Evolutionary conservation across 2,113 vertebrate genomes (phyloP).

Genomic region (western clawed frog (Xenopus tropicalis)): UCB_Xtro_10.0 CM004444.2:166197001-166197500

Average conservation of each 20-base stretch:
- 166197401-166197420: slow-evolving; percentile 61
- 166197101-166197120: slow-evolving; percentile 83
- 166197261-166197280: slow-evolving; percentile 64
- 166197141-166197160: slow-evolving; percentile 76
- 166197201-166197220: slow-evolving; percentile 40
- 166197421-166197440: slow-evolving; percentile 48
- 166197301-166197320: slow-evolving; percentile 75
- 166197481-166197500: slow-evolving; percentile 83
- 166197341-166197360: slow-evolving; percentile 70
- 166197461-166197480: slow-evolving; percentile 81
- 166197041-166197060: slow-evolving; percentile 47
- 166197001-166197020: slow-evolving; percentile 77
- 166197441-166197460: slow-evolving; percentile 83
- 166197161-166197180: too few species aligned
- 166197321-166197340: too few species aligned
- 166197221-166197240: slow-evolving; percentile 79
- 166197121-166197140: too few species aligned
- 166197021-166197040: slow-evolving; percentile 76
- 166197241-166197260: too few species aligned
- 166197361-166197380: too few species aligned
- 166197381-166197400: slow-evolving; percentile 64
- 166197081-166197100: not conserved
- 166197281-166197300: slow-evolving; percentile 64
- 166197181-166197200: slow-evolving; percentile 73
- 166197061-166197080: slow-evolving; percentile 79